Evolutionary conservation across 2,888 invertebrate species (phyloP).

Genomic region (Lypha dubia): DNA sequence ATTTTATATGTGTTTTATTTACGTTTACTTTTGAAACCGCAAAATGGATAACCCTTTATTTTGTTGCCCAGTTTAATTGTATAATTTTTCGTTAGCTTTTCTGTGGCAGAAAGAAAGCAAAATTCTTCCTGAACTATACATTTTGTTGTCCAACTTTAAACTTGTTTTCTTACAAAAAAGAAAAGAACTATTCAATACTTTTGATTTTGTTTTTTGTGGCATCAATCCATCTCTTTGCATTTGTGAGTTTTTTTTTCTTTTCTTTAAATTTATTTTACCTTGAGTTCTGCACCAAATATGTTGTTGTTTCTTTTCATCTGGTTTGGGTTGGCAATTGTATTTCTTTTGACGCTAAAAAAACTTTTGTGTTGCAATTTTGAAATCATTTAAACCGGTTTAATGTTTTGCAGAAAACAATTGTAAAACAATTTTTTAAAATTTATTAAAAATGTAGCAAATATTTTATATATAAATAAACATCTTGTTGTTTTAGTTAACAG

Average conservation of each 20-base stretch:
- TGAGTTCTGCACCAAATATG: conserved; percentile 28
- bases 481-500: background rate
- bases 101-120: too few relatives aligned
- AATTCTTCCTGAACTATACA: too few relatives aligned
- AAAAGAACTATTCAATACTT: too few relatives aligned
- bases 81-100: too few relatives aligned
- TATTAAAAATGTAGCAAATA: background rate
- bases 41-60: too few relatives aligned
- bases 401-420: background rate
- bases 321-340: background rate
- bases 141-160: too few relatives aligned
- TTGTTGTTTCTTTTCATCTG: background rate
- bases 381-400: conserved; percentile 42
- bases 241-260: background rate
- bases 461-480: background rate
- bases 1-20: too few relatives aligned
- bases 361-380: background rate
- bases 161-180: too few relatives aligned
- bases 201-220: too few relatives aligned
- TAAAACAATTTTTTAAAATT: background rate
- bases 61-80: too few relatives aligned
- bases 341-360: conserved; percentile 1
- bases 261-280: conserved; percentile 24
- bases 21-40: too few relatives aligned
- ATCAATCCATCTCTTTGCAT: background rate